These are phyloP conservation scores for Miltochrista miniata DNA, from an alignment of 2,888 invertebrate genomes.

Conservation along the genomic window DNA sequence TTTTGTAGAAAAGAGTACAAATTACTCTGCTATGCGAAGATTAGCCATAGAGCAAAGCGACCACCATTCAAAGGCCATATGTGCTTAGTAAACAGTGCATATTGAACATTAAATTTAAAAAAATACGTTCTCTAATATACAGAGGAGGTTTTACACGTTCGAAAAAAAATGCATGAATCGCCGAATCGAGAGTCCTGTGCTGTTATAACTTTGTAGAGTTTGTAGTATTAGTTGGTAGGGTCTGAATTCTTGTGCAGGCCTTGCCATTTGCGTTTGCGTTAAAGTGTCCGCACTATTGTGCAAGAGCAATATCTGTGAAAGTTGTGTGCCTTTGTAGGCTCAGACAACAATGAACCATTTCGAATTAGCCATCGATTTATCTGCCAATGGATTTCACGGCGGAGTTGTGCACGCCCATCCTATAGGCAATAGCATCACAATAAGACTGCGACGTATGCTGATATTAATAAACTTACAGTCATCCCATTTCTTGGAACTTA, in stretches of 20 bases:
- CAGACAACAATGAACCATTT: constrained; percentile 80
- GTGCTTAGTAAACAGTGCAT: too few species aligned
- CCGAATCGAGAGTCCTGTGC: constrained; percentile 20
- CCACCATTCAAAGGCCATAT: too few species aligned
- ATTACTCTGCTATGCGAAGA: too few species aligned
- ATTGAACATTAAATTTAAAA: too few species aligned
- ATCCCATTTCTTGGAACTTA: constrained; percentile 26
- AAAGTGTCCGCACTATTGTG: constrained; percentile 60
- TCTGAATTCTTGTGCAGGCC: constrained; percentile 30
- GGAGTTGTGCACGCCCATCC: constrained; percentile 27
- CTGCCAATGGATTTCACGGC: constrained; percentile 69
- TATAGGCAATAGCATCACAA: constrained; percentile 17
- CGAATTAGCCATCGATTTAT: constrained; percentile 80
- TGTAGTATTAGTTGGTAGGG: constrained; percentile 11
- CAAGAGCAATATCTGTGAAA: constrained; percentile 67
- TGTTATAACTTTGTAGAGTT: constrained; percentile 24
- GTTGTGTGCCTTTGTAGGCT: constrained; percentile 73
- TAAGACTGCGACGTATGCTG: constrained; percentile 40
- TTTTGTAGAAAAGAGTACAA: too few species aligned
- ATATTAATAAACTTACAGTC: constrained; percentile 33
- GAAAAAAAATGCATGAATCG: too few species aligned
- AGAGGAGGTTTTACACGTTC: too few species aligned
- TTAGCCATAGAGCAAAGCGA: too few species aligned
- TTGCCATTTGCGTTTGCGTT: constrained; percentile 35
- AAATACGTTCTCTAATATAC: too few species aligned